phyloP scores from a whole-genome alignment of 2,888 invertebrate species.

The Hemaris fuciformis region DNA sequence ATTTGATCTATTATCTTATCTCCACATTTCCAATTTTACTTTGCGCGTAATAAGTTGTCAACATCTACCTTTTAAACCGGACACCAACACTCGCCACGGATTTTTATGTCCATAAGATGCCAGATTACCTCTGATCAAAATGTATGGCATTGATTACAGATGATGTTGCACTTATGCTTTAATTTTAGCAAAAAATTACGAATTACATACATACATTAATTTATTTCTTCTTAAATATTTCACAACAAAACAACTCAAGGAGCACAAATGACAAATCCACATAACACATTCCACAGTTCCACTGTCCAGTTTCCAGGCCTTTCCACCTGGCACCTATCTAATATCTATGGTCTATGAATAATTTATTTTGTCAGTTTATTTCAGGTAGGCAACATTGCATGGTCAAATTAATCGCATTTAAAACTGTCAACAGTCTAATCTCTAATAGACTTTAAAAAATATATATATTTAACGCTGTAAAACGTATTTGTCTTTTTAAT shows the following conservation, averaged over 20 bases:
- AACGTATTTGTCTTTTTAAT: too few relatives aligned
- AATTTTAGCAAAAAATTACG: background rate
- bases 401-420: too few relatives aligned
- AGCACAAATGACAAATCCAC: background rate
- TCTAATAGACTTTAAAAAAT: too few relatives aligned
- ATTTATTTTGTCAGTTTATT: too few relatives aligned
- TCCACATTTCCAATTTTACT: conserved; percentile 37
- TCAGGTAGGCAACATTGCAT: too few relatives aligned
- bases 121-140: conserved; percentile 93
- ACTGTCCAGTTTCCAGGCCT: too few relatives aligned
- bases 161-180: background rate
- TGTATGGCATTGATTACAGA: conserved; percentile 90
- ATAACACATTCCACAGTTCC: too few relatives aligned
- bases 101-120: conserved; percentile 93
- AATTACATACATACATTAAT: background rate
- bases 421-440: too few relatives aligned
- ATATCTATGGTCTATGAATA: too few relatives aligned
- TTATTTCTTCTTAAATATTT: background rate
- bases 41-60: conserved; percentile 28
- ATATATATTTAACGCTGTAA: too few relatives aligned
- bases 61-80: conserved; percentile 89
- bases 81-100: conserved; percentile 93
- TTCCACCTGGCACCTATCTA: too few relatives aligned
- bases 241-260: background rate
- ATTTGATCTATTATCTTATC: background rate